A percentile compares a stretch with the other conserved stretches of the same genome.
phyloP scores from a whole-genome alignment of 2,113 vertebrate genomes.

The Rhineura floridana region DNA sequence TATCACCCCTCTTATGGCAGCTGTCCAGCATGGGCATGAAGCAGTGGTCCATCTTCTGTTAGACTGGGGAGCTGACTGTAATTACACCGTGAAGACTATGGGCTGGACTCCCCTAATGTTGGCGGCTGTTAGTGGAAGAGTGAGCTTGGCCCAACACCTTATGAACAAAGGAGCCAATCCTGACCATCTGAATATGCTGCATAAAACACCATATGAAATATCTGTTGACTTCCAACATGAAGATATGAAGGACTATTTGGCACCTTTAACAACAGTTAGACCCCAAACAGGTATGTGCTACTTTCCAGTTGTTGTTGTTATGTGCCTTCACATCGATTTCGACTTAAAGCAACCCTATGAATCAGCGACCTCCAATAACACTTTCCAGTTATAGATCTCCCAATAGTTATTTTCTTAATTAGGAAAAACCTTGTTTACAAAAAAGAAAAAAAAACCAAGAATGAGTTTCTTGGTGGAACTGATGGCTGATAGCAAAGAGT shows the following conservation, averaged over 20 bases:
- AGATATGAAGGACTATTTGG: slow-evolving; percentile 89
- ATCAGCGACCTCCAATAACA: too few species aligned
- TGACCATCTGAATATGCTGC: slow-evolving; percentile 86
- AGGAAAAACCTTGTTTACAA: neutral
- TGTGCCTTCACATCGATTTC: too few species aligned
- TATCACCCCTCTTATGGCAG: slow-evolving; percentile 89
- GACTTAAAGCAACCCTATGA: too few species aligned
- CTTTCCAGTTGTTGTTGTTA: too few species aligned
- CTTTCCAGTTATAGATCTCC: neutral
- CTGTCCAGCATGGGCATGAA: slow-evolving; percentile 90
- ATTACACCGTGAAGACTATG: slow-evolving; percentile 80
- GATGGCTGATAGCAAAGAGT: too few species aligned
- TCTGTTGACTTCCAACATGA: slow-evolving; percentile 88
- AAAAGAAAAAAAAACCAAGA: neutral
- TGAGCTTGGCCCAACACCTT: slow-evolving; percentile 87
- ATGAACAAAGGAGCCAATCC: slow-evolving; percentile 91
- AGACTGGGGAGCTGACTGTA: slow-evolving; percentile 92
- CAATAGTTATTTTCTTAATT: neutral
- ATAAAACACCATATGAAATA: slow-evolving; percentile 93
- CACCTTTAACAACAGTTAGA: slow-evolving; percentile 89
- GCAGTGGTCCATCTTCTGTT: slow-evolving; percentile 83
- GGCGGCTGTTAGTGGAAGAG: slow-evolving; percentile 85
- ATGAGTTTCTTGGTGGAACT: neutral
- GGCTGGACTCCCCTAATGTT: slow-evolving; percentile 95
- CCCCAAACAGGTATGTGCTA: slow-evolving; percentile 87